These are phyloP conservation scores for Dascyllus trimaculatus DNA, from an alignment of 2,113 vertebrate species.

Conservation along the genomic window DNA sequence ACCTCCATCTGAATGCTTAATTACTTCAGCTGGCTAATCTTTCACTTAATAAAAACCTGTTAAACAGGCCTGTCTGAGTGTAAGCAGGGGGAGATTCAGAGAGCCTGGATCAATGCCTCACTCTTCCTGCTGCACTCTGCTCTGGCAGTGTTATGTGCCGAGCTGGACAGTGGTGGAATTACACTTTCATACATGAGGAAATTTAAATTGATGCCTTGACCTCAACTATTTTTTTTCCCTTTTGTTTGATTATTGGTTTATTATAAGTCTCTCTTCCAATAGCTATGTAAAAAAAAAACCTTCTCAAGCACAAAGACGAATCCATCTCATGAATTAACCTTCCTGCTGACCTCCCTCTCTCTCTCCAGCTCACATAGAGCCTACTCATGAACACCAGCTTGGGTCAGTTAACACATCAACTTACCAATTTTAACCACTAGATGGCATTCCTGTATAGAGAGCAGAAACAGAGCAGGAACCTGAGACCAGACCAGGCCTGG, in stretches of 20 bases:
- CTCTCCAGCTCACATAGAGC: not conserved
- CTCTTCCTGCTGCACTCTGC: constrained; percentile 30
- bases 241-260: not conserved
- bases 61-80: constrained; percentile 38
- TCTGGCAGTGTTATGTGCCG: constrained; percentile 3
- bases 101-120: constrained; percentile 26
- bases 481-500: not conserved
- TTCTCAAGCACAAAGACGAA: constrained; percentile 1
- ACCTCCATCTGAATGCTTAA: constrained; percentile 52
- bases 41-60: constrained; percentile 66
- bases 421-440: constrained; percentile 62
- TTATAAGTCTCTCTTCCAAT: not conserved
- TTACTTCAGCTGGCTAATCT: constrained; percentile 60
- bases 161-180: constrained; percentile 16
- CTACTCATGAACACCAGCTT: not conserved
- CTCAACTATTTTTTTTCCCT: not conserved
- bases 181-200: constrained; percentile 9
- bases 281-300: not conserved
- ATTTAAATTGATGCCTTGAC: not conserved
- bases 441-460: constrained; percentile 63
- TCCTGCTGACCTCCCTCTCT: constrained; percentile 21
- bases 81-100: constrained; percentile 44
- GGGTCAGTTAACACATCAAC: not conserved
- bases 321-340: not conserved
- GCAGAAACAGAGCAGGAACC: constrained; percentile 8